A percentile compares a stretch with the other conserved stretches of the same genome.
These are phyloP conservation scores for Stenodera caucasica DNA, from an alignment of 2,888 invertebrate species.

Conservation along the genomic window DNA sequence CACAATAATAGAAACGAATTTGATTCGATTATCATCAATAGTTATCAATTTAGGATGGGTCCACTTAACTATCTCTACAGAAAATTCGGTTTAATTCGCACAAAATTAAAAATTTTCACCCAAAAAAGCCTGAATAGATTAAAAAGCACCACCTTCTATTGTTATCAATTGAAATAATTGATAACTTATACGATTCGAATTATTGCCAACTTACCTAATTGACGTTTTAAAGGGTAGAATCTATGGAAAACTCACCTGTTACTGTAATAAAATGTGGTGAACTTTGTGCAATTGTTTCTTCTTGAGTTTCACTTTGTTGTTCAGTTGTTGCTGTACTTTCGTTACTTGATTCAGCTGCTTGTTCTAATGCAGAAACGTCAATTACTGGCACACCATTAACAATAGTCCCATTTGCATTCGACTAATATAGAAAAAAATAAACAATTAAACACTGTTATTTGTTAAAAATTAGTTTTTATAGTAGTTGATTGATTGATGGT, in stretches of 20 bases:
- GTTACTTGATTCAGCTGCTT: constrained; percentile 62
- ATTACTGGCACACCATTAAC: constrained; percentile 56
- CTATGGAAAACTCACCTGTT: constrained; percentile 60
- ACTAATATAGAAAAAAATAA: constrained; percentile 31
- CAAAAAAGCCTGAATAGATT: not conserved
- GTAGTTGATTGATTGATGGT: too few relatives aligned
- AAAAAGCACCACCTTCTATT: too few relatives aligned
- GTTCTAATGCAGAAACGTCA: constrained; percentile 58
- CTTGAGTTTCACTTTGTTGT: constrained; percentile 58
- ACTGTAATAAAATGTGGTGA: constrained; percentile 72
- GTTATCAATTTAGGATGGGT: not conserved
- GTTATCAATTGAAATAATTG: too few relatives aligned
- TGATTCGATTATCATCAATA: not conserved
- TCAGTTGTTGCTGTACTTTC: constrained; percentile 59
- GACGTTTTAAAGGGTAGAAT: not conserved
- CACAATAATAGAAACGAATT: not conserved
- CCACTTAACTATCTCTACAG: not conserved
- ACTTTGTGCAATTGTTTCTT: constrained; percentile 57
- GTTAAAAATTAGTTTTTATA: not conserved
- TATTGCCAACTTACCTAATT: not conserved
- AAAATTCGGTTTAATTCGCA: not conserved
- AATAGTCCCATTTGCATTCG: constrained; percentile 43
- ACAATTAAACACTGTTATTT: constrained; percentile 5
- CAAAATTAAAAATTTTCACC: not conserved
- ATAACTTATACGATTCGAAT: too few relatives aligned